A percentile compares a stretch with the other conserved stretches of the same genome.
phyloP scores from a whole-genome alignment of 2,888 invertebrate species.

The Drosophila quinaria region DNA sequence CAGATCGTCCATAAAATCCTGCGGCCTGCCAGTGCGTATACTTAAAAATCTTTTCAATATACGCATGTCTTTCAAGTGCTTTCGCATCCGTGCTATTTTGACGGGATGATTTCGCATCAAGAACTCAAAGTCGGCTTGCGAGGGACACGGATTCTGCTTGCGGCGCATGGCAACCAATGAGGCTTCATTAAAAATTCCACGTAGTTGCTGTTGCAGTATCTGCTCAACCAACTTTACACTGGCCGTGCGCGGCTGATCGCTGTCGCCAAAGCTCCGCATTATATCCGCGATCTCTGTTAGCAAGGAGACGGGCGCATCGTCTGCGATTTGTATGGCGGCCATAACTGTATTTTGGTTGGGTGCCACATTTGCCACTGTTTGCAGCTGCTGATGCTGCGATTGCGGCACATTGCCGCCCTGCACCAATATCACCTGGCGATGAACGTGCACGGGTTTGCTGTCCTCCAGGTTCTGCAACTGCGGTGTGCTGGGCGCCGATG shows the following conservation, averaged over 20 bases:
- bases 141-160: conserved; percentile 87
- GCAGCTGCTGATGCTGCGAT: conserved; percentile 48
- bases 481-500: conserved; percentile 61
- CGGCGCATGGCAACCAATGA: conserved; percentile 89
- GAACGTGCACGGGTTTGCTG: conserved; percentile 66
- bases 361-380: conserved; percentile 5
- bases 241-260: conserved; percentile 92
- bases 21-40: conserved; percentile 83
- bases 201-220: conserved; percentile 93
- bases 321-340: conserved; percentile 51
- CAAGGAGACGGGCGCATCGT: conserved; percentile 79
- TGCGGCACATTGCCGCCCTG: conserved; percentile 55
- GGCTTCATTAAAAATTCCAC: conserved; percentile 91
- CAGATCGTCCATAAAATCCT: conserved; percentile 84
- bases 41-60: conserved; percentile 82
- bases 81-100: conserved; percentile 91
- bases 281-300: conserved; percentile 91
- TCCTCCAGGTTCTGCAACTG: conserved; percentile 53
- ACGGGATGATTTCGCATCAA: conserved; percentile 93
- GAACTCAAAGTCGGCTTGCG: conserved; percentile 91
- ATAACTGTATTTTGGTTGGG: conserved; percentile 38
- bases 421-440: conserved; percentile 68
- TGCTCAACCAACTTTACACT: conserved; percentile 94
- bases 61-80: conserved; percentile 89
- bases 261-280: conserved; percentile 98